Conservation (phyloP, 2,797 vertebrate genomes). For the Apogon talboti region DNA sequence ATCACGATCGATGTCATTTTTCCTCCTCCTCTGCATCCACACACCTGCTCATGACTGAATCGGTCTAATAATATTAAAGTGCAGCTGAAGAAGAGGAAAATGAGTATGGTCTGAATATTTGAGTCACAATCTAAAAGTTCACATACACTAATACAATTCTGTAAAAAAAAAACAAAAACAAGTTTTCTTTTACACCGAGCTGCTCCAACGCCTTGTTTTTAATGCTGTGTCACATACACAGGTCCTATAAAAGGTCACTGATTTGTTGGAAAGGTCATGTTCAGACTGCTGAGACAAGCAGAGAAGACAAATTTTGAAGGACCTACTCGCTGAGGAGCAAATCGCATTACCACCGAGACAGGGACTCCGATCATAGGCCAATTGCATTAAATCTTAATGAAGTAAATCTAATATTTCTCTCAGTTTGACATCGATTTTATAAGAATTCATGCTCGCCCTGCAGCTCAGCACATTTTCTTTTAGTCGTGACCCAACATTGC, state of each 20-base stretch:
- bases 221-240: constrained; percentile 32
- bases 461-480: not conserved
- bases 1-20: no score
- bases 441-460: not conserved
- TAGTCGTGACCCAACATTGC: not conserved
- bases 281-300: constrained; percentile 6
- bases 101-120: no score
- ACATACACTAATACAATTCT: no score
- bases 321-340: constrained; percentile 12
- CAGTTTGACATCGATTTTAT: constrained; percentile 20
- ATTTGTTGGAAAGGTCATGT: constrained; percentile 42
- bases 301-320: constrained; percentile 14
- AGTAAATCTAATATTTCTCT: constrained; percentile 40
- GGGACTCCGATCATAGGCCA: constrained; percentile 30
- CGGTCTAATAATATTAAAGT: no score
- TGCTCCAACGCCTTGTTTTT: no score
- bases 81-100: no score
- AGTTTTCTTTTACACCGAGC: no score
- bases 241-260: constrained; percentile 9
- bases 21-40: no score
- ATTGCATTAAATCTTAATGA: constrained; percentile 37
- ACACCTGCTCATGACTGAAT: no score
- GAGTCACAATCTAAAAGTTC: no score
- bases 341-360: constrained; percentile 46
- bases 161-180: no score